Conservation (phyloP, 2,888 invertebrate species). For the Philopedon plagiatum region DNA sequence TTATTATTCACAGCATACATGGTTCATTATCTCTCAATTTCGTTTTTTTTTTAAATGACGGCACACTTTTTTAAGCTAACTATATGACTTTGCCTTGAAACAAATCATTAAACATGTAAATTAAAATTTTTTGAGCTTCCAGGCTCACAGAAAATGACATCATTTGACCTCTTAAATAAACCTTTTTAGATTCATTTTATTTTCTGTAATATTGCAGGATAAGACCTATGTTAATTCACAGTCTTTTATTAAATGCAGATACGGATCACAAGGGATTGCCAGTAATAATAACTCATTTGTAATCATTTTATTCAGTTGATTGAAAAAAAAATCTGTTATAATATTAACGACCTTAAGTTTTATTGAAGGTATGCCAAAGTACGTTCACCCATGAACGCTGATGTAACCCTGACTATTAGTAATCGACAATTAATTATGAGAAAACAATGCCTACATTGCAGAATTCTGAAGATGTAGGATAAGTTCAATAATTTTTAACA, state of each 20-base stretch:
- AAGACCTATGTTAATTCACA: background rate
- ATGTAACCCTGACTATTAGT: constrained; percentile 35
- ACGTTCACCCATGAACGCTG: constrained; percentile 36
- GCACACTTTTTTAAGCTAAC: too few relatives aligned
- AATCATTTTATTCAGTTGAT: constrained; percentile 19
- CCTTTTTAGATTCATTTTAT: too few relatives aligned
- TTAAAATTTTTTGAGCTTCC: background rate
- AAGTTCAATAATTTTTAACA: background rate
- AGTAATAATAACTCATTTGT: constrained; percentile 7
- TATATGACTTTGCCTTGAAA: background rate
- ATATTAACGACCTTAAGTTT: constrained; percentile 36
- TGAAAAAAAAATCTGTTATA: constrained; percentile 28
- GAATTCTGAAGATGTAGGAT: constrained; percentile 20
- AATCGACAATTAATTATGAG: constrained; percentile 26
- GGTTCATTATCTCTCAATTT: constrained; percentile 5
- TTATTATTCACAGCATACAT: background rate
- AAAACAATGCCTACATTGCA: constrained; percentile 33
- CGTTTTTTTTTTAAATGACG: background rate
- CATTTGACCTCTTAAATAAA: too few relatives aligned
- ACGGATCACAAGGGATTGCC: constrained; percentile 18
- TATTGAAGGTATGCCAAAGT: constrained; percentile 33
- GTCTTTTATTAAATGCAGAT: background rate
- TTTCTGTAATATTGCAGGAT: too few relatives aligned
- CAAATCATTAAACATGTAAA: background rate
- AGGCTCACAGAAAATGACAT: too few relatives aligned